Evolutionary conservation across 2,888 invertebrate species (phyloP), one percentile per base, ranked within the genome.

Genomic region (Acrocera orbiculus): DNA sequence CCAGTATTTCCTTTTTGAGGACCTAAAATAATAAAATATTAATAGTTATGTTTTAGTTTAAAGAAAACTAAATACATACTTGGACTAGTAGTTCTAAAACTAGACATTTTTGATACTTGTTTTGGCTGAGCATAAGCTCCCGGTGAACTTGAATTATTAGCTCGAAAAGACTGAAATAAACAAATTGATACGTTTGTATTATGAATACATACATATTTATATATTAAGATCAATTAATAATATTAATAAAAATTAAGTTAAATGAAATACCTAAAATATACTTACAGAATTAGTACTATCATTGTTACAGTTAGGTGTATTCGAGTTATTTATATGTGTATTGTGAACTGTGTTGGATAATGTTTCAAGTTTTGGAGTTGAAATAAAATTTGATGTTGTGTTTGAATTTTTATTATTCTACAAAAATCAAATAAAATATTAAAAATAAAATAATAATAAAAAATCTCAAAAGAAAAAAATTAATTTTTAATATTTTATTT

Each of bases 121-220:
- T 61, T 61, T 17, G 61, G 61, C 44, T 61, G 61, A 31, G 61
- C 61, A 47, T 61, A 61, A 35, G 61, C 58, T 40, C 57, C 55
- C 23, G 55, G 51, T 38, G 57, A 56, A 22, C 40, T 36, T 25
- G 44, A 38, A 44, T 40, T 42, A 28, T 54, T 50, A 32, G 60
- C 56, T 51, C 56, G 53, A 44, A 52, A 58, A 44, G 58, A 53
- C 60, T 59, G 47, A 27, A 44, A 37, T 38, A n/a, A n/a, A n/a
- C n/a, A n/a, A n/a, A n/a, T n/a, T 40, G 44, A n/a, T n/a, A n/a
- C n/a, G n/a, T n/a, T n/a, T n/a, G n/a, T n/a, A n/a, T n/a, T n/a
- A n/a, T n/a, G 6, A 14, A 15, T 10, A 15, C 8, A 15, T 11
- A n/a, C 3, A 5, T 16, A 13, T 17, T 16, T 3, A 29, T n/a